These are phyloP conservation scores for Dryobotodes eremita DNA, from an alignment of 2,888 invertebrate species.

Conservation along the genomic window DNA sequence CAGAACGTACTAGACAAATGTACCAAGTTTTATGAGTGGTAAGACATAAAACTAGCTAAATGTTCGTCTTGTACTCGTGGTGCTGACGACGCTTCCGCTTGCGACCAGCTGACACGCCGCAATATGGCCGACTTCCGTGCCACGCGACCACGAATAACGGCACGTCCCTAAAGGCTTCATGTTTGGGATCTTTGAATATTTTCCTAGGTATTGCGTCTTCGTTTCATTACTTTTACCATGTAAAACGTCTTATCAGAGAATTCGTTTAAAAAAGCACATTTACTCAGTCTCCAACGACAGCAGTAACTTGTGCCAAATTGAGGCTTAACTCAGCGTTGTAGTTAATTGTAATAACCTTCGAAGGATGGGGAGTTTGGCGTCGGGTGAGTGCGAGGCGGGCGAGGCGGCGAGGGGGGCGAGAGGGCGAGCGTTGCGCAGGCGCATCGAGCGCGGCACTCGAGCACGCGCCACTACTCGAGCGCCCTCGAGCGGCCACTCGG, in stretches of 20 bases:
- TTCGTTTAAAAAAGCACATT: constrained; percentile 48
- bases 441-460: constrained; percentile 84
- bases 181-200: constrained; percentile 68
- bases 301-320: constrained; percentile 81
- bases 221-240: constrained; percentile 31
- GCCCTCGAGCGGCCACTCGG: constrained; percentile 85
- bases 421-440: constrained; percentile 81
- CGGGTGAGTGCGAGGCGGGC: constrained; percentile 58
- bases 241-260: constrained; percentile 44
- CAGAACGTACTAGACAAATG: constrained; percentile 72
- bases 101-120: constrained; percentile 77
- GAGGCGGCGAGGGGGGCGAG: constrained; percentile 52
- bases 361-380: constrained; percentile 66
- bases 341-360: constrained; percentile 87
- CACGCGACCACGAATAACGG: constrained; percentile 73
- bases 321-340: constrained; percentile 81
- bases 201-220: constrained; percentile 39
- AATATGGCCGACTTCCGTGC: constrained; percentile 78
- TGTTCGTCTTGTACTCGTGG: constrained; percentile 76
- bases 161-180: constrained; percentile 69
- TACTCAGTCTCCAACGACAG: constrained; percentile 62
- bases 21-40: constrained; percentile 80
- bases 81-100: constrained; percentile 74
- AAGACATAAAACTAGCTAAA: constrained; percentile 81
- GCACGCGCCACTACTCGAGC: constrained; percentile 89